Percentiles rank a stretch among this genome's conserved stretches.
Evolutionary conservation across 2,797 vertebrate species (phyloP).

Genomic region (Sternarchorhynchus goeldii): DNA sequence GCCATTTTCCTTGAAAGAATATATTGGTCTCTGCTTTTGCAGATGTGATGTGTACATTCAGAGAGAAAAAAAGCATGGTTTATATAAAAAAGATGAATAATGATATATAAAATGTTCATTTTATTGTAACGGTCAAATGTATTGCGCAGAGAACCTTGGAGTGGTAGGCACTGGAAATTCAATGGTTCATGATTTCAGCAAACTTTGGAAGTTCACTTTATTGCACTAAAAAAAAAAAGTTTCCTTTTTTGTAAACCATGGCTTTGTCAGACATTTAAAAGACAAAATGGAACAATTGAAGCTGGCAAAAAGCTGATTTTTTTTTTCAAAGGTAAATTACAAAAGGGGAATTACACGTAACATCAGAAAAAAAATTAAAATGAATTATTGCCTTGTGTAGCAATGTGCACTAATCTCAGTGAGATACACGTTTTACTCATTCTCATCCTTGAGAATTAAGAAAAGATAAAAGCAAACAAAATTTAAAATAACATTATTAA

Average conservation of each 20-base stretch:
- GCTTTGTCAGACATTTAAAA: constrained; percentile 91
- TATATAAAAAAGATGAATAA: constrained; percentile 72
- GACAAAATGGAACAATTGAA: constrained; percentile 91
- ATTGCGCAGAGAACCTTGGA: constrained; percentile 75
- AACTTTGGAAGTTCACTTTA: constrained; percentile 90
- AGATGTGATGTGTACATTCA: constrained; percentile 77
- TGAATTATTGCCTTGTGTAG: constrained; percentile 97
- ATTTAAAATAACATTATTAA: constrained; percentile 69
- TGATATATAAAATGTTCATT: constrained; percentile 75
- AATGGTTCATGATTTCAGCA: constrained; percentile 79
- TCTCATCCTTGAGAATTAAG: constrained; percentile 99
- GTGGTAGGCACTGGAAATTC: constrained; percentile 79
- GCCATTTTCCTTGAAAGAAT: constrained; percentile 71
- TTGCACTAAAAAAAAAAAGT: constrained; percentile 88
- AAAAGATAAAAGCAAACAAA: constrained; percentile 84
- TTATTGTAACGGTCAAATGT: constrained; percentile 71
- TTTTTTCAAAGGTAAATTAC: constrained; percentile 79
- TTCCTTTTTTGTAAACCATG: constrained; percentile 87
- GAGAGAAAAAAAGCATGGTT: constrained; percentile 78
- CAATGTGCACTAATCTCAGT: constrained; percentile 99
- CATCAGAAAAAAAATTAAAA: constrained; percentile 86
- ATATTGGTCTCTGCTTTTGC: constrained; percentile 75
- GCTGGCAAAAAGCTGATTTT: constrained; percentile 81
- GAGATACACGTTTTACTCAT: constrained; percentile 99
- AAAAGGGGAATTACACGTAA: constrained; percentile 72